Conservation (phyloP, 2,797 vertebrate genomes). For the Sylvilagus floridanus region DNA sequence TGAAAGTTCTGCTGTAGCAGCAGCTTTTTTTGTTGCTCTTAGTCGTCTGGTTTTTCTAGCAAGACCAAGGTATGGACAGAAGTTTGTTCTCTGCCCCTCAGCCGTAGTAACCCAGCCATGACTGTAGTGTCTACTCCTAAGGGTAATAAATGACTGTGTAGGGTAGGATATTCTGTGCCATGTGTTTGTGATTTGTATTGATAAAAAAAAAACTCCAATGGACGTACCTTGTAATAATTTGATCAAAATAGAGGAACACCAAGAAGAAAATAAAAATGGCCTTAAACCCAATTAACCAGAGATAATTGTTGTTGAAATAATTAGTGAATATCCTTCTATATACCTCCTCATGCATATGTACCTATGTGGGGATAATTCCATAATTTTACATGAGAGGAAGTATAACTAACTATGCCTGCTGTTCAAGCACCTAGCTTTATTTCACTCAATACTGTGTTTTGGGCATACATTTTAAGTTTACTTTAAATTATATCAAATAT, state of each 20-base stretch:
- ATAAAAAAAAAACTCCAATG: background rate
- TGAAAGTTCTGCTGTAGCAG: no score
- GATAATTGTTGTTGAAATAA: background rate
- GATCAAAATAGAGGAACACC: background rate
- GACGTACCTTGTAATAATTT: background rate
- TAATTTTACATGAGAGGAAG: background rate
- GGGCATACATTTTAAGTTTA: background rate
- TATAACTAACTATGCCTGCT: background rate
- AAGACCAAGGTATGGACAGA: background rate
- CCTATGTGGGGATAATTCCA: background rate
- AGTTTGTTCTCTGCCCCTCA: background rate
- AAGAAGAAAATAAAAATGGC: constrained; percentile 31
- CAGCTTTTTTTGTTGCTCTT: background rate
- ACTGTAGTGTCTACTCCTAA: background rate
- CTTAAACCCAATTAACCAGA: background rate
- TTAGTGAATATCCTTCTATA: background rate
- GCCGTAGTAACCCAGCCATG: background rate
- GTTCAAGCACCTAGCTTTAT: background rate
- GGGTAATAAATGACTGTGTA: background rate
- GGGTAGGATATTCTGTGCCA: background rate
- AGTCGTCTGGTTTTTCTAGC: background rate
- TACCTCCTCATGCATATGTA: background rate
- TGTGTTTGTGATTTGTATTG: background rate
- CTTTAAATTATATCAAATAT: background rate
- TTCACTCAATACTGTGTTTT: background rate